These are phyloP conservation scores for Drosophila monieri DNA, from an alignment of 2,888 invertebrate genomes.

Conservation along the genomic window DNA sequence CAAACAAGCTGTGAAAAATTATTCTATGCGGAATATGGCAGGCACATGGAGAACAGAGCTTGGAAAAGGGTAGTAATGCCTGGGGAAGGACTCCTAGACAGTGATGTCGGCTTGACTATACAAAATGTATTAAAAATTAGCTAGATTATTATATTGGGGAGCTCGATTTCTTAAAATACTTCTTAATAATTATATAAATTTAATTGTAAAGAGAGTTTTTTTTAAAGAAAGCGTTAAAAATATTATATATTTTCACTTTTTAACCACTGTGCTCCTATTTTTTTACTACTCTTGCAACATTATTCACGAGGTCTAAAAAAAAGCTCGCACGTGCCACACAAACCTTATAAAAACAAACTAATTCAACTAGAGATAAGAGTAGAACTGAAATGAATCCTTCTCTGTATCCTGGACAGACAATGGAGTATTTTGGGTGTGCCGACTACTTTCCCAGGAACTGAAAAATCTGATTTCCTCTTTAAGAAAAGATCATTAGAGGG, in stretches of 20 bases:
- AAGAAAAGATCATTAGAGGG: constrained; percentile 49
- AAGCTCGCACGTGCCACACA: constrained; percentile 1
- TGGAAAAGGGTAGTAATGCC: constrained; percentile 7
- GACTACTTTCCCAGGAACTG: constrained; percentile 39
- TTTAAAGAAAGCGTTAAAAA: no score
- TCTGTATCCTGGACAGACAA: constrained; percentile 18
- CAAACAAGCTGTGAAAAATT: constrained; percentile 72
- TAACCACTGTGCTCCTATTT: neutral
- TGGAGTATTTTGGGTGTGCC: constrained; percentile 24
- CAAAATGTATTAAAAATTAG: neutral
- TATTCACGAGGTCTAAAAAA: constrained; percentile 3
- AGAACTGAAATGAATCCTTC: neutral
- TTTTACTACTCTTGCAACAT: neutral
- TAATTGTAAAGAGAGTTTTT: no score
- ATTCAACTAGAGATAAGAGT: neutral
- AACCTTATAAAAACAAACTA: constrained; percentile 5
- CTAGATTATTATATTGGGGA: neutral
- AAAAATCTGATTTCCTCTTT: constrained; percentile 34
- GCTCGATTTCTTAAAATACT: no score
- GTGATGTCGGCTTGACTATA: constrained; percentile 5
- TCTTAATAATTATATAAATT: no score
- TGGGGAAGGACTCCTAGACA: neutral
- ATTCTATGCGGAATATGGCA: constrained; percentile 63
- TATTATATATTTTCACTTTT: neutral
- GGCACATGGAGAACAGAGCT: constrained; percentile 22